These are phyloP conservation scores for Sebastes itinus DNA, from an alignment of 2,797 vertebrate species.

Conservation along the genomic window DNA sequence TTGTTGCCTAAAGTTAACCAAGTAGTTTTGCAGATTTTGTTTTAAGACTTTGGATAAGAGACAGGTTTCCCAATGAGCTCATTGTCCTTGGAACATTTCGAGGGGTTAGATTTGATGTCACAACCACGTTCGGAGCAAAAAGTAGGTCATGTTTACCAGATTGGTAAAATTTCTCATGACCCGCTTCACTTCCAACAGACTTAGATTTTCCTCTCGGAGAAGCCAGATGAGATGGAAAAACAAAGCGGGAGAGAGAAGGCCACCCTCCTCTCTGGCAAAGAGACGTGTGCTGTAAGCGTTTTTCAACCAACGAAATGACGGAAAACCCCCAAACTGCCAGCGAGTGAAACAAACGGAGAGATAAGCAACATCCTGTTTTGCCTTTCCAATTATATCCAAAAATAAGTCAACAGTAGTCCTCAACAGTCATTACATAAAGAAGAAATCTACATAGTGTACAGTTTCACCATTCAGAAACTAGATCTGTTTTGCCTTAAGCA, in stretches of 20 bases:
- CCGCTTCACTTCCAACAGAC: constrained; percentile 47
- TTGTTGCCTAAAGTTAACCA: too few species aligned
- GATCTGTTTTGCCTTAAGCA: background rate
- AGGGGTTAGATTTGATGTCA: constrained; percentile 13
- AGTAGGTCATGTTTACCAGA: constrained; percentile 58
- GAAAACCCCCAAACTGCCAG: constrained; percentile 28
- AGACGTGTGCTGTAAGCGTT: constrained; percentile 11
- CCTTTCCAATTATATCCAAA: background rate
- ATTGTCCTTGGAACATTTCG: background rate
- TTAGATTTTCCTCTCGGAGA: constrained; percentile 66
- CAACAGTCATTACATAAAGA: background rate
- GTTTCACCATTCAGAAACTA: constrained; percentile 24
- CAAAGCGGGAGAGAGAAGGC: constrained; percentile 18
- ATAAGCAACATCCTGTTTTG: background rate
- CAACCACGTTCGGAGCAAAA: constrained; percentile 9
- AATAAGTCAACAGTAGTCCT: background rate
- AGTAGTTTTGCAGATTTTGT: background rate
- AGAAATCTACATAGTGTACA: background rate
- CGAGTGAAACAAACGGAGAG: background rate
- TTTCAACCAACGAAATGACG: constrained; percentile 17
- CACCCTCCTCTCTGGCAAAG: background rate
- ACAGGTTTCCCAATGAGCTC: constrained; percentile 15
- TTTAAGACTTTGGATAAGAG: background rate
- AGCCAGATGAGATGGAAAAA: constrained; percentile 68
- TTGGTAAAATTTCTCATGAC: constrained; percentile 39